A percentile compares a stretch with the other conserved stretches of the same genome.
Evolutionary conservation across 2,888 invertebrate species (phyloP).

Genomic region (Nemoura dubitans): DNA sequence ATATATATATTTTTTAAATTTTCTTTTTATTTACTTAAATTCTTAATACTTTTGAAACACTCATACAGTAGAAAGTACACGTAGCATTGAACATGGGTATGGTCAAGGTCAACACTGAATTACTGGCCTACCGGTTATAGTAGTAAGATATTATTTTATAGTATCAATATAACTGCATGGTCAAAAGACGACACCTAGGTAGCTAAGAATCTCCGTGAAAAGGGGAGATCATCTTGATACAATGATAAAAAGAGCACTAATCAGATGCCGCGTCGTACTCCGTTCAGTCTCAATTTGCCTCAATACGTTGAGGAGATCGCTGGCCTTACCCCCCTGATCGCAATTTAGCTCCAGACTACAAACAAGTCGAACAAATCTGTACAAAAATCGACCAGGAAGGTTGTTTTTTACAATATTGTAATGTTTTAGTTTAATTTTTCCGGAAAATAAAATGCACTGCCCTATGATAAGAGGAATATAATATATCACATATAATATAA

Average conservation of each 20-base stretch:
- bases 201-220: constrained; percentile 43
- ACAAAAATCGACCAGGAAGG: constrained; percentile 57
- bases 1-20: constrained; percentile 43
- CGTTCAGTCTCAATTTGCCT: constrained; percentile 61
- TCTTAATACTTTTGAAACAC: constrained; percentile 47
- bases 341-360: constrained; percentile 50
- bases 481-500: constrained; percentile 63
- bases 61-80: constrained; percentile 47
- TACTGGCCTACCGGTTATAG: constrained; percentile 50
- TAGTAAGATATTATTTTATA: constrained; percentile 13
- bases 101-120: constrained; percentile 48
- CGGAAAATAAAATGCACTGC: constrained; percentile 55
- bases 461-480: constrained; percentile 60
- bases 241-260: constrained; percentile 42
- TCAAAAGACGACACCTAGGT: constrained; percentile 53
- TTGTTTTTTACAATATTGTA: constrained; percentile 46
- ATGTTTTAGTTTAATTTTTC: constrained; percentile 50
- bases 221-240: constrained; percentile 34
- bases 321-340: constrained; percentile 46
- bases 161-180: constrained; percentile 41
- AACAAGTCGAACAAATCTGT: constrained; percentile 57
- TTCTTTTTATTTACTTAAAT: constrained; percentile 41
- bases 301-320: constrained; percentile 48
- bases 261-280: constrained; percentile 55
- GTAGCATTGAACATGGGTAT: constrained; percentile 48